Conservation (phyloP, 2,888 invertebrate species). For the Synergus japonicus region DNA sequence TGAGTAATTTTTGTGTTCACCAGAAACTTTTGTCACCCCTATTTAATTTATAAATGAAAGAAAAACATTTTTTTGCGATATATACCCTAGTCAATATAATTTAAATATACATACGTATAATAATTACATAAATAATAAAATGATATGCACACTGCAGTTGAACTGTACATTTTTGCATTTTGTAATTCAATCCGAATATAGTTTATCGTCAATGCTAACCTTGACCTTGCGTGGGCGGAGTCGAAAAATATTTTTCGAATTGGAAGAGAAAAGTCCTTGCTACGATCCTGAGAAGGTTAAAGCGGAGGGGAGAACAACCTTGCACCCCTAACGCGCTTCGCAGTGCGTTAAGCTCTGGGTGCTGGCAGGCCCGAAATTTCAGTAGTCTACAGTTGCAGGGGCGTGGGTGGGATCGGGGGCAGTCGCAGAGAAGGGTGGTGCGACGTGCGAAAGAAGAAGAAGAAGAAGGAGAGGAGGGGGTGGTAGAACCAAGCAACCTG, state of each 20-base stretch:
- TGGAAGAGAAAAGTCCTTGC: conserved; percentile 42
- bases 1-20: no score
- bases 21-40: no score
- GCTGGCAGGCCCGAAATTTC: conserved; percentile 64
- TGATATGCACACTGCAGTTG: no score
- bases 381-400: conserved; percentile 62
- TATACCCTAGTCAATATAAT: no score
- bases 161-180: no score
- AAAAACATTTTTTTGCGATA: no score
- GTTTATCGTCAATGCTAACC: no score
- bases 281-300: conserved; percentile 63
- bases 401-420: conserved; percentile 52
- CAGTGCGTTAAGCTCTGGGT: conserved; percentile 57
- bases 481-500: conserved; percentile 69
- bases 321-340: conserved; percentile 64
- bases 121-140: no score
- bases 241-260: conserved; percentile 25
- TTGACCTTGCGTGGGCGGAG: background rate
- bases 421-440: conserved; percentile 55
- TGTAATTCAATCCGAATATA: no score
- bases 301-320: conserved; percentile 69
- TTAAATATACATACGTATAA: no score
- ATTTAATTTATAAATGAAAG: no score
- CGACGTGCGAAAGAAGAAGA: conserved; percentile 46
- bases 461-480: background rate